phyloP scores from a whole-genome alignment of 2,888 invertebrate genomes.

The Syrphus vitripennis region DNA sequence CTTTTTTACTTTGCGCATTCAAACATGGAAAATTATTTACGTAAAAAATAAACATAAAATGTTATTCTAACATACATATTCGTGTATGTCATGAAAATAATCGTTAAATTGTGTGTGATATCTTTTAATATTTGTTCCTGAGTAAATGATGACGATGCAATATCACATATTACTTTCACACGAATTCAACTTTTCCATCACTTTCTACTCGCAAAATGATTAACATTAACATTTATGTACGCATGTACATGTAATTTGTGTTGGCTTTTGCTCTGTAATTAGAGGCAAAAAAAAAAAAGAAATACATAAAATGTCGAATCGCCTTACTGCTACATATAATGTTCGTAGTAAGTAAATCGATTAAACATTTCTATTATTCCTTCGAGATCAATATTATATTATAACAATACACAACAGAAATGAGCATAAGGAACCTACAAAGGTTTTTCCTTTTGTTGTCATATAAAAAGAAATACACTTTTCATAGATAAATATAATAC shows the following conservation, averaged over 20 bases:
- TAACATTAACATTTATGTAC: background rate
- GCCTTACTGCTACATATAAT: background rate
- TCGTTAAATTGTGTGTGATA: conserved; percentile 1
- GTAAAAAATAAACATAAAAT: background rate
- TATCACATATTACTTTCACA: conserved; percentile 4
- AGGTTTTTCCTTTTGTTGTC: too few species aligned
- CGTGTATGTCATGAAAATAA: background rate
- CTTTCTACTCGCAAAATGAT: background rate
- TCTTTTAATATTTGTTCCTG: conserved; percentile 3
- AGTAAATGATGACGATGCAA: conserved; percentile 19
- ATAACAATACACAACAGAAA: background rate
- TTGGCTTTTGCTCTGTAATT: background rate
- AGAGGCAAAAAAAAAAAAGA: background rate
- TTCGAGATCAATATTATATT: background rate
- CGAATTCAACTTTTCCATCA: background rate
- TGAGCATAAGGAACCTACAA: background rate
- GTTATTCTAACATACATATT: background rate
- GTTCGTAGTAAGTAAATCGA: background rate
- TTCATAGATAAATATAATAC: too few species aligned
- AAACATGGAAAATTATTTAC: background rate
- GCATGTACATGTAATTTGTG: background rate
- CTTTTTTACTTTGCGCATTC: background rate
- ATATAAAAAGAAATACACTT: background rate
- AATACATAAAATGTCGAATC: background rate
- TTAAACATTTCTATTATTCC: background rate